phyloP scores from a whole-genome alignment of 1,140 invertebrate genomes.

The Hylaeus anthracinus region DNA sequence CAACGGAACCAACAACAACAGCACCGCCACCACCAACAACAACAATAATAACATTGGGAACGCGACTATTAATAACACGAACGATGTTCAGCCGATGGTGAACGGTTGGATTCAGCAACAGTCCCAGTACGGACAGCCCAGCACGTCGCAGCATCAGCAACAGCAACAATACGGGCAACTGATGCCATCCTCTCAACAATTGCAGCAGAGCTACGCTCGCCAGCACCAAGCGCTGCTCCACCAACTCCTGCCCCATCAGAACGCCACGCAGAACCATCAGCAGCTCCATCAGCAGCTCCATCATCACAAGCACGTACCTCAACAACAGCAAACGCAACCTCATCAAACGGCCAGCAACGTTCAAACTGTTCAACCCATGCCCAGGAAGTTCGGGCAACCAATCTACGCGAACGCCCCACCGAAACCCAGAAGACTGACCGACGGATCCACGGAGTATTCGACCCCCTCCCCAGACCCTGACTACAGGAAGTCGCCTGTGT shows the following conservation, averaged over 20 bases:
- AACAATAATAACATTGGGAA: slow-evolving; percentile 63
- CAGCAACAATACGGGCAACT: slow-evolving; percentile 60
- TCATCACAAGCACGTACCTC: slow-evolving; percentile 47
- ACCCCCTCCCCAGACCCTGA: slow-evolving; percentile 83
- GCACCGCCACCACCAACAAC: slow-evolving; percentile 61
- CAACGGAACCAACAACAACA: slow-evolving; percentile 50
- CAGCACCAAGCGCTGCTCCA: slow-evolving; percentile 60
- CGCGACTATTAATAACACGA: slow-evolving; percentile 40
- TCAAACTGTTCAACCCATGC: slow-evolving; percentile 65
- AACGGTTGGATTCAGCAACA: slow-evolving; percentile 76
- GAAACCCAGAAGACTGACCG: slow-evolving; percentile 87
- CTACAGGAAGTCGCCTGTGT: slow-evolving; percentile 69
- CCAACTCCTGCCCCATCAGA: slow-evolving; percentile 50
- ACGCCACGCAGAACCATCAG: slow-evolving; percentile 44
- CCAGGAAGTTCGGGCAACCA: slow-evolving; percentile 82
- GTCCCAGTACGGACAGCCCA: slow-evolving; percentile 62
- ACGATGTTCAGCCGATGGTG: slow-evolving; percentile 64
- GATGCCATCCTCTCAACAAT: slow-evolving; percentile 44
- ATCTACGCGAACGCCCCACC: slow-evolving; percentile 94
- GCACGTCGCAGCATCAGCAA: slow-evolving; percentile 65
- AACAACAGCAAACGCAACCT: slow-evolving; percentile 44
- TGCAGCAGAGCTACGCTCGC: slow-evolving; percentile 54
- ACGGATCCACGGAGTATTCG: slow-evolving; percentile 85
- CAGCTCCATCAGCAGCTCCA: slow-evolving; percentile 35
- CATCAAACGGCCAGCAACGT: slow-evolving; percentile 48